phyloP scores from a whole-genome alignment of 2,113 vertebrate species.

The Grallaria varia region DNA sequence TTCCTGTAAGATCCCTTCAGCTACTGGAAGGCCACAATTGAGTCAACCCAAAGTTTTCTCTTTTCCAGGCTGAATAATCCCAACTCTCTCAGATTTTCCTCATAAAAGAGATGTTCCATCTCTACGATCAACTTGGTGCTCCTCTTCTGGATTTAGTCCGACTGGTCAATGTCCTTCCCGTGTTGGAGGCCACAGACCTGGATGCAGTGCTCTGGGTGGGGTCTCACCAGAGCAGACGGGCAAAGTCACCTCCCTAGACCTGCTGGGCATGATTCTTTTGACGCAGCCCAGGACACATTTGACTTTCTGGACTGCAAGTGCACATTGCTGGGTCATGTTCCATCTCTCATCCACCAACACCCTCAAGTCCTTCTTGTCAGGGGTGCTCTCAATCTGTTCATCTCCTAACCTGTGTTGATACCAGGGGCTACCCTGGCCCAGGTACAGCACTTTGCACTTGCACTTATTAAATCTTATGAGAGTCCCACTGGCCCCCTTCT shows the following conservation, averaged over 20 bases:
- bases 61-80: neutral
- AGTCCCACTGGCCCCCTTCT: fast-evolving
- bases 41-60: fast-evolving
- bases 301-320: neutral
- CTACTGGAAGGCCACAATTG: neutral
- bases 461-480: neutral
- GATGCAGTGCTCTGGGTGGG: neutral
- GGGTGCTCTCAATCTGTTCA: fast-evolving
- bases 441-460: neutral
- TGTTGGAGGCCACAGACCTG: fast-evolving
- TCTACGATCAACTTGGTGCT: neutral
- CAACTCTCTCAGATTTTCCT: neutral
- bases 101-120: fast-evolving
- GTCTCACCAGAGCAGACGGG: neutral
- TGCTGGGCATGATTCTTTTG: fast-evolving
- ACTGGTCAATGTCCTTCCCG: fast-evolving
- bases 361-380: fast-evolving
- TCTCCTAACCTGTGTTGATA: fast-evolving
- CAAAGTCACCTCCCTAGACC: fast-evolving
- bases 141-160: neutral
- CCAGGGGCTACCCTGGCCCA: fast-evolving
- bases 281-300: fast-evolving
- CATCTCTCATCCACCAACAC: fast-evolving
- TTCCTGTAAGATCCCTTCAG: neutral
- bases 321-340: neutral